phyloP scores from a whole-genome alignment of 2,113 vertebrate genomes.

The Ptilonorhynchus violaceus region DNA sequence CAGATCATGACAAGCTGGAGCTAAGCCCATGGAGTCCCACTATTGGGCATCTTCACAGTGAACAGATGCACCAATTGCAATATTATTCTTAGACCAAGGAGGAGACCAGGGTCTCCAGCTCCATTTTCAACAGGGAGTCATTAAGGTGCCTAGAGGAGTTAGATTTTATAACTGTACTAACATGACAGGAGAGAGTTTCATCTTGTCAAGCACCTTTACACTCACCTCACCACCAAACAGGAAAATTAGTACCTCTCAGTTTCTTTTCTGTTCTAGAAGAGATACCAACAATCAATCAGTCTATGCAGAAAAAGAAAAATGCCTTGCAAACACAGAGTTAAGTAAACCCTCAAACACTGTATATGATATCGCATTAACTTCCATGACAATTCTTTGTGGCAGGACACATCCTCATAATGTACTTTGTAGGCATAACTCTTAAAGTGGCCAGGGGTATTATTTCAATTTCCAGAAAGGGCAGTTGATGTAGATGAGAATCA shows the following conservation, averaged over 20 bases:
- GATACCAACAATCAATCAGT: neutral
- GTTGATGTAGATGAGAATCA: neutral
- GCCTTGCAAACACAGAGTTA: neutral
- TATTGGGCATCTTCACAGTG: neutral
- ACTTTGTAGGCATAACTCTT: neutral
- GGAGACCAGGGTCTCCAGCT: neutral
- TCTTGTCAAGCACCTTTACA: neutral
- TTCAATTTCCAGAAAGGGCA: slow-evolving; percentile 23
- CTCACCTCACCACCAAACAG: neutral
- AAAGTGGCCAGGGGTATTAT: slow-evolving; percentile 34
- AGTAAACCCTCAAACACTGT: neutral
- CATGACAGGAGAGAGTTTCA: neutral
- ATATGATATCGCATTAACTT: neutral
- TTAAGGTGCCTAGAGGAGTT: neutral
- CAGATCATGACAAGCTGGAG: neutral
- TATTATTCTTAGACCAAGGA: neutral
- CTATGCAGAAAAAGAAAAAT: neutral
- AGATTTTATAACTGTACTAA: neutral
- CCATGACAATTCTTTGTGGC: slow-evolving; percentile 27
- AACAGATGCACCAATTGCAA: neutral
- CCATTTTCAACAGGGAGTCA: neutral
- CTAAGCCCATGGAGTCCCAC: neutral
- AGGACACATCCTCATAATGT: neutral
- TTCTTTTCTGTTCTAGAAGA: neutral
- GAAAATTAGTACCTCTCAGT: neutral